These are phyloP conservation scores for Poecilus cupreus DNA, from an alignment of 2,888 invertebrate genomes.

Conservation along the genomic window DNA sequence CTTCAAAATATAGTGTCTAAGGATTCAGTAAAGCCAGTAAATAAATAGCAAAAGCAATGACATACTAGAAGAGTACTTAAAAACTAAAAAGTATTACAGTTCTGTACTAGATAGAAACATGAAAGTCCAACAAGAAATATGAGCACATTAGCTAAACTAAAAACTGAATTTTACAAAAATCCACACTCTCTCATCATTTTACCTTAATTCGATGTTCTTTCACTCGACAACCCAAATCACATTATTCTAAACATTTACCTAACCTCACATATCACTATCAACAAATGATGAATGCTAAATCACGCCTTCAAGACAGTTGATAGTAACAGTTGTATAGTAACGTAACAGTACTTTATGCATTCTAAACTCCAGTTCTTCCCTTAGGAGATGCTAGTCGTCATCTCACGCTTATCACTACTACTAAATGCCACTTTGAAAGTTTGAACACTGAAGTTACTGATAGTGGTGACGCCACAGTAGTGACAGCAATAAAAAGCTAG, in stretches of 20 bases:
- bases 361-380: conserved; percentile 4
- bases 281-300: not conserved
- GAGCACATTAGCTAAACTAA: conserved; percentile 7
- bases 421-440: not conserved
- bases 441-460: not conserved
- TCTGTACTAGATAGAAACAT: conserved; percentile 8
- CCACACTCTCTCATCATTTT: not conserved
- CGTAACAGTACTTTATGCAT: not conserved
- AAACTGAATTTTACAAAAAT: conserved; percentile 4
- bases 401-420: conserved; percentile 27
- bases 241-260: not conserved
- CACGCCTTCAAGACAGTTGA: not conserved
- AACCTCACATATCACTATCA: not conserved
- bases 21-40: not conserved
- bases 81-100: conserved; percentile 8
- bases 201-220: not conserved
- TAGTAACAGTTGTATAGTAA: not conserved
- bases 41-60: not conserved
- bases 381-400: conserved; percentile 24
- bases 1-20: no score
- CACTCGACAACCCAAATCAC: not conserved
- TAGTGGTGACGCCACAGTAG: no score
- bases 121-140: conserved; percentile 2
- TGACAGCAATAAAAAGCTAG: not conserved
- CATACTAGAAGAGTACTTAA: not conserved